A percentile compares a stretch with the other conserved stretches of the same genome.
phyloP scores from a whole-genome alignment of 2,113 vertebrate species.

The Dinomys branickii region DNA sequence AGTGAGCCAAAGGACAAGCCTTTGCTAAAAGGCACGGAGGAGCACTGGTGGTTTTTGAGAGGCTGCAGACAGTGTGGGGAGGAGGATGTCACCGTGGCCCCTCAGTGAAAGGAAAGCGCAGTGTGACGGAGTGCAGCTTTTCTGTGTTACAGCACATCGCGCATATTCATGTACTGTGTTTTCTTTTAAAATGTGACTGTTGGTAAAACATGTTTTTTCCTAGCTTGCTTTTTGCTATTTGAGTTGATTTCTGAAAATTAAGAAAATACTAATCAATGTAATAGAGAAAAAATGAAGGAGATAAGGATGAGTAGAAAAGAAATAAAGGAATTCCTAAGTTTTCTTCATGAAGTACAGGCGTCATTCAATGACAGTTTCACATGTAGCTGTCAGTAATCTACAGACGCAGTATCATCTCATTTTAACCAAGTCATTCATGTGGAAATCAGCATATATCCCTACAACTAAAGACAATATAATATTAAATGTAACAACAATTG shows the following conservation, averaged over 20 bases:
- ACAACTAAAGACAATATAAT: slow-evolving; percentile 14
- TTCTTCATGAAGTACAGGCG: background rate
- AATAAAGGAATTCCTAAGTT: background rate
- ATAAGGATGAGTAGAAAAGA: background rate
- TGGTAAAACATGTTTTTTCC: background rate
- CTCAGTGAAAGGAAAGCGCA: background rate
- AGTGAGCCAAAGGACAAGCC: background rate
- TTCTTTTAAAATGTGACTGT: background rate
- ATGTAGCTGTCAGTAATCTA: background rate
- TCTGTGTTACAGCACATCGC: background rate
- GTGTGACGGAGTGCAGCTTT: background rate
- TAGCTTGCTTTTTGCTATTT: background rate
- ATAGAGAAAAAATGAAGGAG: background rate
- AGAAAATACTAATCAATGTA: background rate
- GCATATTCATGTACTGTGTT: background rate
- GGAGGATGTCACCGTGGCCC: background rate
- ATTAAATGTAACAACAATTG: background rate
- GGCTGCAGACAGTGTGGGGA: background rate
- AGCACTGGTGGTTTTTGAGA: background rate
- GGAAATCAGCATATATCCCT: background rate
- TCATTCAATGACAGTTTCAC: background rate
- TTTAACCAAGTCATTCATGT: slow-evolving; percentile 20
- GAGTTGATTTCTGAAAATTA: background rate
- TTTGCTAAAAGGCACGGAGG: background rate
- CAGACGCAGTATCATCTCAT: background rate